Evolutionary conservation across 2,113 vertebrate species (phyloP).

Genomic region (Pongo pygmaeus): DNA sequence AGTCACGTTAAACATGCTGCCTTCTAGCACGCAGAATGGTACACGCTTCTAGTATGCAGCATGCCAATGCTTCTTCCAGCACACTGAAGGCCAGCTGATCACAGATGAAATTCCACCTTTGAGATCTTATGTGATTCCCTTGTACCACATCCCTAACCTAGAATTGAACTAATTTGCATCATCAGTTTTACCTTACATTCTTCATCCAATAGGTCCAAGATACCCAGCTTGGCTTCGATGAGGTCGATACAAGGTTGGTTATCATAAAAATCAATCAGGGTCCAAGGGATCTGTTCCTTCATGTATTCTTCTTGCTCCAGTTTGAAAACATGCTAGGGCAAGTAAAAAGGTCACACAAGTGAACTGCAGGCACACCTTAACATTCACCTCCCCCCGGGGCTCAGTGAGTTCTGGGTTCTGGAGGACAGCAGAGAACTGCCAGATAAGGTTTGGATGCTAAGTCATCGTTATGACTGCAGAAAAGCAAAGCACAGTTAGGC

Average conservation of each 20-base stretch:
- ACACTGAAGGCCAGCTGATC: not conserved
- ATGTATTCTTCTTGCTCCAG: constrained; percentile 98
- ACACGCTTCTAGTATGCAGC: no score
- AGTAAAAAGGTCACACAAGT: not conserved
- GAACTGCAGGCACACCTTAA: fast-evolving
- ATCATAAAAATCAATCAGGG: constrained; percentile 95
- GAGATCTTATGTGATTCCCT: not conserved
- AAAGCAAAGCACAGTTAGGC: not conserved
- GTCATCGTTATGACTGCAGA: not conserved
- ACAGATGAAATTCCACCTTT: not conserved
- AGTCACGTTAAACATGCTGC: not conserved
- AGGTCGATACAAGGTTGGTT: constrained; percentile 98
- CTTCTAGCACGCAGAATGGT: not conserved
- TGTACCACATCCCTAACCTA: not conserved
- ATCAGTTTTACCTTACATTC: constrained; percentile 91
- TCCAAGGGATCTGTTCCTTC: constrained; percentile 97
- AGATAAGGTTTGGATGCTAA: not conserved
- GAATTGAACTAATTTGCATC: fast-evolving
- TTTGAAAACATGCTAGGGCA: constrained; percentile 94
- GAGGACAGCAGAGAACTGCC: not conserved
- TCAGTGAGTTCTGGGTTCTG: not conserved
- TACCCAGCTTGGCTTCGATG: constrained; percentile 95
- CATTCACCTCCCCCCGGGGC: fast-evolving
- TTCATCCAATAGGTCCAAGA: constrained; percentile 96
- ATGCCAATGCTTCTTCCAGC: not conserved